phyloP scores from a whole-genome alignment of 2,797 vertebrate genomes.

The Antennarius maculatus region DNA sequence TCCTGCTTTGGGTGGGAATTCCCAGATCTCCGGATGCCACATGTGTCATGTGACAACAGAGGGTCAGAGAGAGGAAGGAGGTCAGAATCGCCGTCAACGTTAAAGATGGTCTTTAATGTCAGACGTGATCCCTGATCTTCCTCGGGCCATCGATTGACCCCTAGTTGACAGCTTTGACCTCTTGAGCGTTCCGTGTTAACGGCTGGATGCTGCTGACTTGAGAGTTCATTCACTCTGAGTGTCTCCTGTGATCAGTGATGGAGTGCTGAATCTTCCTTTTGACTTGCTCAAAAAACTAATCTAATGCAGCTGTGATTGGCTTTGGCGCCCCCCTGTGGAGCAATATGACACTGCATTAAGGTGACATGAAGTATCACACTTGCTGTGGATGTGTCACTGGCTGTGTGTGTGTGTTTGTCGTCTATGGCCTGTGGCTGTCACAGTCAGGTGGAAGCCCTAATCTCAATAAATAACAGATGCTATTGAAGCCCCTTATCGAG shows the following conservation, averaged over 20 bases:
- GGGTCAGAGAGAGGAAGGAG: neutral
- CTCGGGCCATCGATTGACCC: neutral
- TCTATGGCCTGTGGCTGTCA: constrained; percentile 36
- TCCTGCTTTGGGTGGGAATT: neutral
- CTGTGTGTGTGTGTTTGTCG: neutral
- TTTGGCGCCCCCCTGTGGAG: constrained; percentile 71
- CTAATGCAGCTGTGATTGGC: neutral
- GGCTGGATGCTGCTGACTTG: neutral
- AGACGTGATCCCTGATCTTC: constrained; percentile 5
- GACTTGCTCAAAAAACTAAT: neutral
- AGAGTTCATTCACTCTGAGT: neutral
- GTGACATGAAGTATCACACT: neutral
- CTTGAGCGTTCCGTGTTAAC: neutral
- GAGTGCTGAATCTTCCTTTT: neutral
- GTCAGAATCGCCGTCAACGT: neutral
- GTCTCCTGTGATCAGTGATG: neutral
- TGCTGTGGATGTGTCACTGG: neutral
- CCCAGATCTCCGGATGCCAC: neutral
- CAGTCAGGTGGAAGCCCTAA: constrained; percentile 44
- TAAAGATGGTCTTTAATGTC: neutral
- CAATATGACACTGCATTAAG: neutral
- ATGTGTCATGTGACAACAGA: neutral
- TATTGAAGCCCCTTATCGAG: constrained; percentile 37
- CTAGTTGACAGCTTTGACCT: neutral
- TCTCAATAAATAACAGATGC: constrained; percentile 29